Percentiles rank a stretch among this genome's conserved stretches.
Conservation (phyloP, 2,113 vertebrate species). For the Illadopsis cleaveri region DNA sequence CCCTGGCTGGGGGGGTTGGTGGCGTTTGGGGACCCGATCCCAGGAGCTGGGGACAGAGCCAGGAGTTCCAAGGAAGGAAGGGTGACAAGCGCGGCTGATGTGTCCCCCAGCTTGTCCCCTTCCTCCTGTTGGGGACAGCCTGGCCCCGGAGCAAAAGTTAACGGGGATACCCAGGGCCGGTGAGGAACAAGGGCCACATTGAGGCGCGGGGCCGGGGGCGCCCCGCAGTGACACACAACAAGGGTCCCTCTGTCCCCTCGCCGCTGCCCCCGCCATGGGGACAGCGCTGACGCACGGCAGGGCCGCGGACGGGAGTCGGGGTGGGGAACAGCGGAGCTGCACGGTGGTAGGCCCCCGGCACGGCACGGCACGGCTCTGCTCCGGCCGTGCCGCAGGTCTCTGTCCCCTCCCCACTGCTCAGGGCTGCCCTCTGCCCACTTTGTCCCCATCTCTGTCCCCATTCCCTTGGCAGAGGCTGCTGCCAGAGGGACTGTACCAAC, state of each 20-base stretch:
- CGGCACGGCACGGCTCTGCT: background rate
- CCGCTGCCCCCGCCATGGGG: background rate
- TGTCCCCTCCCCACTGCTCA: background rate
- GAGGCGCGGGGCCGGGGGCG: background rate
- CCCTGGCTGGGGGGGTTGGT: background rate
- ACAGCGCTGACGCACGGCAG: background rate
- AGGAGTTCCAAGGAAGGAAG: rapidly evolving
- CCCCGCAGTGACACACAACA: background rate
- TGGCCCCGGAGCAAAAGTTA: background rate
- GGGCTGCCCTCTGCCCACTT: background rate
- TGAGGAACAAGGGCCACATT: constrained; percentile 61
- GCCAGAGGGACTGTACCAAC: background rate
- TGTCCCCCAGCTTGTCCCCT: background rate
- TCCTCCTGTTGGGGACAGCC: background rate
- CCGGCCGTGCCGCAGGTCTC: background rate
- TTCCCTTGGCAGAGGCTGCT: background rate
- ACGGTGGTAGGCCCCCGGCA: background rate
- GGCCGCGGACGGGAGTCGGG: background rate
- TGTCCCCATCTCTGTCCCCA: background rate
- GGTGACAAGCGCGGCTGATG: background rate
- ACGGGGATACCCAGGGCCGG: background rate
- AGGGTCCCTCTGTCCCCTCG: background rate
- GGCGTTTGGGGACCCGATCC: background rate
- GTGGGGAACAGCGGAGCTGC: background rate
- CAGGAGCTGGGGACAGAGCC: background rate